Percentiles rank a stretch among this genome's conserved stretches.
phyloP scores from a whole-genome alignment of 1,140 invertebrate genomes.

The Pachypeltis micranthus region DNA sequence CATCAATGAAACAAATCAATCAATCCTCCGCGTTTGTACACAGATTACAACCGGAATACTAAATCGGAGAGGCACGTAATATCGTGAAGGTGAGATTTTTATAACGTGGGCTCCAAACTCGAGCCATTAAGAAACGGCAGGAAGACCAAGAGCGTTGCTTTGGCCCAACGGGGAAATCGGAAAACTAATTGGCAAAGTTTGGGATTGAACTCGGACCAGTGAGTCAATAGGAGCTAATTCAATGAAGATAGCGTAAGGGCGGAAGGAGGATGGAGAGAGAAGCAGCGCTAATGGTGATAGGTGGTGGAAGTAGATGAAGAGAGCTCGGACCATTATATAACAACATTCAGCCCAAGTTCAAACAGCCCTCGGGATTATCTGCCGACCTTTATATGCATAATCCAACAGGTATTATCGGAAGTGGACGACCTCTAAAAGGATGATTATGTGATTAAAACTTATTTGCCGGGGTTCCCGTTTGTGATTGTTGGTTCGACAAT shows the following conservation, averaged over 20 bases:
- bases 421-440: background rate
- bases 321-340: background rate
- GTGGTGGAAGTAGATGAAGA: background rate
- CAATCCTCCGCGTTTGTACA: no score
- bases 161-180: no score
- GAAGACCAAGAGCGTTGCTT: no score
- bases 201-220: background rate
- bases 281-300: background rate
- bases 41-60: no score
- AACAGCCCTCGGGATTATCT: background rate
- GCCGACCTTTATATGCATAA: background rate
- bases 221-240: background rate
- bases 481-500: no score
- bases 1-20: no score
- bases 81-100: no score
- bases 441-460: no score
- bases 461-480: no score
- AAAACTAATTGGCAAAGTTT: background rate
- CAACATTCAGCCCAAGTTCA: background rate
- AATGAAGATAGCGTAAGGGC: background rate
- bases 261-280: background rate
- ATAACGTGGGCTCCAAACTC: no score
- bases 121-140: no score
- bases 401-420: background rate
- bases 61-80: no score